Percentiles rank a stretch among this genome's conserved stretches.
These are phyloP conservation scores for Thermophis baileyi DNA, from an alignment of 2,113 vertebrate species.

Conservation along the genomic window DNA sequence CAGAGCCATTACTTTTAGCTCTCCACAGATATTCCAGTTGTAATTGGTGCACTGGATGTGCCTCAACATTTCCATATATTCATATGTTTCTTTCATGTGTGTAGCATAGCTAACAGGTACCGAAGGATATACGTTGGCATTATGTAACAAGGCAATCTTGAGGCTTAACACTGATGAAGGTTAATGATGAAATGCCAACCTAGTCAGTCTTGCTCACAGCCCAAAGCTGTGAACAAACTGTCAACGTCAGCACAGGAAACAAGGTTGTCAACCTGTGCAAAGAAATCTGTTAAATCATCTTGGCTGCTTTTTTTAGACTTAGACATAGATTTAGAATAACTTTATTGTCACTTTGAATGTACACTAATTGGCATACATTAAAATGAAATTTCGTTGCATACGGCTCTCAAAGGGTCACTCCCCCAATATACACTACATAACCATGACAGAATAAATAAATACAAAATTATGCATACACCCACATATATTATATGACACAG, in stretches of 20 bases:
- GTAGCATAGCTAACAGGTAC: not conserved
- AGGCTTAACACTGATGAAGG: not conserved
- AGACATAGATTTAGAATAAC: too few species aligned
- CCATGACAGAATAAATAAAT: too few species aligned
- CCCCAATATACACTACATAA: too few species aligned
- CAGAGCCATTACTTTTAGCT: not conserved
- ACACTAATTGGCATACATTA: too few species aligned
- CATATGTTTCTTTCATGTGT: not conserved
- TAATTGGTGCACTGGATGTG: not conserved
- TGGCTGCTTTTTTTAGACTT: not conserved
- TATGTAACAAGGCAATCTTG: not conserved
- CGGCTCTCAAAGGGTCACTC: too few species aligned
- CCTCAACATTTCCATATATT: not conserved
- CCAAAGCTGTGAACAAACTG: not conserved
- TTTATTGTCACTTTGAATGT: too few species aligned
- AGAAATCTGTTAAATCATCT: not conserved
- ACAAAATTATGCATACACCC: too few species aligned
- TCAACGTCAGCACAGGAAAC: not conserved
- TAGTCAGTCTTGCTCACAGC: not conserved
- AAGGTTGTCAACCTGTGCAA: not conserved
- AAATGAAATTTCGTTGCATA: too few species aligned
- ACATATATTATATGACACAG: too few species aligned
- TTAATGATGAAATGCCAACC: not conserved
- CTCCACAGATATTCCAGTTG: not conserved
- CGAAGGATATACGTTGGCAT: not conserved